Evolutionary conservation across 2,113 vertebrate genomes (phyloP), one percentile per base, ranked within the genome.

Genomic region (Strix aluco): DNA sequence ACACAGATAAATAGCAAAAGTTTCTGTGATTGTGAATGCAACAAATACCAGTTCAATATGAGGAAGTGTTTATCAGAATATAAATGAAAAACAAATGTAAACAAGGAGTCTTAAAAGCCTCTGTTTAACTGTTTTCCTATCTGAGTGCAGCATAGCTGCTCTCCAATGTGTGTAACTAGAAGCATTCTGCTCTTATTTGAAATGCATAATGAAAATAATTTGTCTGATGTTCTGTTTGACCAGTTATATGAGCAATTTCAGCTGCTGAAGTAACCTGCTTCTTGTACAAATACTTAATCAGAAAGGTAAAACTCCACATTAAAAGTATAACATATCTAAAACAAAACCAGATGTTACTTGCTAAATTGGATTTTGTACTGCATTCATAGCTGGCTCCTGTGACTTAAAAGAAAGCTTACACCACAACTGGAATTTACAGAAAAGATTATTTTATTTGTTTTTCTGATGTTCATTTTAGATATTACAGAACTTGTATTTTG

Each of bases 361-460:
- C 55, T 88, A 90, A 85, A 79, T 15, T 88, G 63, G 78, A 86
- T 94, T 91, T 92, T 73, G n/a, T 44, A n/a, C 6, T 77, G 69
- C 54, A 79, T 74, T 86, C 80, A 65, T 57, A 84, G 47, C 70
- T 80, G 86, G 54, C 38, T 92, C 23, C 62, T 57, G 27, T 42
- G 47, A 82, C 51, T 86, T 81, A 86, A 81, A 92, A 92, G 29
- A 85, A 87, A 86, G 78, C 51, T 85, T 84, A 90, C 27, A 87
- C 26, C 19, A 77, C 67, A 90, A 93, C 0, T 88, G 71, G 38
- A 92, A 89, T 96, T 94, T 95, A 58, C 49, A 63, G 65, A 96
- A 91, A 85, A 36, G 77, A 95, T 94, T 91, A 66, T 91, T 89
- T 75, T 88, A 66, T 92, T 96, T 96, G 87, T 69, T 96, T 93